Base-by-base conservation (phyloP, 2,888 invertebrate genomes). In the Macrosiphum euphorbiae region DNA sequence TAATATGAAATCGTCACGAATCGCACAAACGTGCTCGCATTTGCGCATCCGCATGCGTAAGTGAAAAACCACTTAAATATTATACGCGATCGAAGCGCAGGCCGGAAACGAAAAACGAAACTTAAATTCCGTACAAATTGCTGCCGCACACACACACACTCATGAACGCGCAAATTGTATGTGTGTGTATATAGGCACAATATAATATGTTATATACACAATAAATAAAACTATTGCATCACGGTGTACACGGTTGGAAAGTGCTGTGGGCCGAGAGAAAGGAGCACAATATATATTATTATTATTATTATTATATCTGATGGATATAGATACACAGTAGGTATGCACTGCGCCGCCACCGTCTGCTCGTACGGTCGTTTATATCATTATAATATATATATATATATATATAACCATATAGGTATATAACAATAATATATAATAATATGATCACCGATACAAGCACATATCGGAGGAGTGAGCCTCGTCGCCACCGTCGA, bases 191-290 rank as follows among this genome's bases (percentile, higher is more conserved):
- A 35, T 78, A 20, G 16, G 35, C 16, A 78, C 20, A n/a, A 11
- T 67, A 20, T 67, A 13, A 52, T 52, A 4, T 47, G 47, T 47
- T 47, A 5, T n/a, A 28, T 3, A 24, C 67, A 13, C 67, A 78
- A 78, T 35, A 78, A 78, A 78, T 78, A 78, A 28, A 20, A 35
- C 35, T 78, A 78, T 78, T 78, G 78, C 78, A 78, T 78, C 78
- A 78, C 35, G 35, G 35, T 20, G 78, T 78, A 1, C n/a, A 2
- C 84, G 28, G 90, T 84, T 91, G 90, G 90, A 91, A 91, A 91
- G 90, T 55, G 90, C 52, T 78, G 78, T 35, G 90, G 90, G 78
- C 84, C 84, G 90, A 55, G 90, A 91, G 90, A 91, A 91, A 91
- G 90, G 90, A 28, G 16, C 28, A 55, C 13, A 13, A 47, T 47